phyloP scores from a whole-genome alignment of 2,797 vertebrate genomes.

The Sebastes cheni region DNA sequence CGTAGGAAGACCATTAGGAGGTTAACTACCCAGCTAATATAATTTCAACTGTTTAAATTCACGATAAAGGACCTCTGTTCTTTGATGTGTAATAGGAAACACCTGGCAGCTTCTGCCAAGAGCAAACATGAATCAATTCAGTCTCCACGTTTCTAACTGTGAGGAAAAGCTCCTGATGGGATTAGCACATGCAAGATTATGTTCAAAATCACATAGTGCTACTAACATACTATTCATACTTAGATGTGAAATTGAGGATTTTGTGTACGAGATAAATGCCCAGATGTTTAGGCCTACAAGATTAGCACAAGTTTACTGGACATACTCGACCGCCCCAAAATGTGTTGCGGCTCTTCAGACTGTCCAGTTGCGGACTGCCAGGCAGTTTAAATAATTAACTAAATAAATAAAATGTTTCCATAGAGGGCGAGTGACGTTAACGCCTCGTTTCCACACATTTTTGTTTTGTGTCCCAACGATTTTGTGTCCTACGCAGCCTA shows the following conservation, averaged over 20 bases:
- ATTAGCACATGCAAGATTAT: background rate
- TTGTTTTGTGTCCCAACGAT: fast-evolving
- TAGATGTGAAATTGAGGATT: background rate
- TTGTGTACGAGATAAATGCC: background rate
- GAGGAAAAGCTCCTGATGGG: background rate
- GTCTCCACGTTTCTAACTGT: slow-evolving; percentile 27
- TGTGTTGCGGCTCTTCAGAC: background rate
- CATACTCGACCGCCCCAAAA: background rate
- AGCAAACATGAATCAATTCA: slow-evolving; percentile 73
- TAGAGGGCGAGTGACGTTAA: background rate
- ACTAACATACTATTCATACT: background rate
- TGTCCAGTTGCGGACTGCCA: background rate
- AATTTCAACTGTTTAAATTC: slow-evolving; percentile 51
- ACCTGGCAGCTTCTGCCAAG: slow-evolving; percentile 49
- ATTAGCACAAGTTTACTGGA: background rate
- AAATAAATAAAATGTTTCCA: background rate
- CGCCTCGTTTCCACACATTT: no score
- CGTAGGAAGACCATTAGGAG: slow-evolving; percentile 34
- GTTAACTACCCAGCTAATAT: slow-evolving; percentile 56
- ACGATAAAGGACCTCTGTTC: slow-evolving; percentile 42
- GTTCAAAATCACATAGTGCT: background rate
- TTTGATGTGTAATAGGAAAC: slow-evolving; percentile 62
- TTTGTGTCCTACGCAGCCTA: no score
- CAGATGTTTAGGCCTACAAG: background rate
- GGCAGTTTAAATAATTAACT: background rate